Base-by-base conservation (phyloP, 2,888 invertebrate genomes). In the Diaperis boleti region DNA sequence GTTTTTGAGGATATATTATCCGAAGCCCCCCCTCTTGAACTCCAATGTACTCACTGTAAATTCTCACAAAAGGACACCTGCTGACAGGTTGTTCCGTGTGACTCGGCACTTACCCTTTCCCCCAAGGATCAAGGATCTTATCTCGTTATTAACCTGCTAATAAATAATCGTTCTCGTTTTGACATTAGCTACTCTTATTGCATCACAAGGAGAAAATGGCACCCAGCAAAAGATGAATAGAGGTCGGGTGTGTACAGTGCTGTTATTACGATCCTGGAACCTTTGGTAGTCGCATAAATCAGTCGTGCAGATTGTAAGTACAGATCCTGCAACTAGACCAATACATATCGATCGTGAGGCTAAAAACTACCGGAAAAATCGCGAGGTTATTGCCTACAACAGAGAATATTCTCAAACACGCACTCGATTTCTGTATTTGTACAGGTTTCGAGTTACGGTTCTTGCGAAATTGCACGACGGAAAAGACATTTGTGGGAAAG, bases 271-370 rank as follows among this genome's bases (percentile, higher is more conserved):
- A 65, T 66, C 66, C 66, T 59, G 71, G 63, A 74, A 71, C 68
- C 68, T 68, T 63, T 64, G 65, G 66, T 70, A 70, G 70, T 70
- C 70, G 66, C 72, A 78, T 79, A 78, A 79, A 78, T 78, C 78
- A 79, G 52, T 35, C 52, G 64, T 69, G 65, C 72, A 73, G 71
- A 76, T 76, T 74, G 75, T n/a, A n/a, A n/a, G n/a, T 76, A 74
- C 74, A 70, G 78, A 78, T 75, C 75, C 75, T 67, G 76, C 76
- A 77, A 77, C 77, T 77, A 74, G 76, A 77, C 76, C 76, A 75
- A 71, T 76, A 79, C 78, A 77, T 75, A 78, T 74, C 74, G 76
- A 75, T 79, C 78, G 79, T 78, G 79, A 78, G 75, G 73, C 69
- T 77, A 71, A 75, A 77, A 78, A 78, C 77, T 76, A 79, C 76